Conservation (phyloP, 2,888 invertebrate species). For the Hermodice carunculata region DNA sequence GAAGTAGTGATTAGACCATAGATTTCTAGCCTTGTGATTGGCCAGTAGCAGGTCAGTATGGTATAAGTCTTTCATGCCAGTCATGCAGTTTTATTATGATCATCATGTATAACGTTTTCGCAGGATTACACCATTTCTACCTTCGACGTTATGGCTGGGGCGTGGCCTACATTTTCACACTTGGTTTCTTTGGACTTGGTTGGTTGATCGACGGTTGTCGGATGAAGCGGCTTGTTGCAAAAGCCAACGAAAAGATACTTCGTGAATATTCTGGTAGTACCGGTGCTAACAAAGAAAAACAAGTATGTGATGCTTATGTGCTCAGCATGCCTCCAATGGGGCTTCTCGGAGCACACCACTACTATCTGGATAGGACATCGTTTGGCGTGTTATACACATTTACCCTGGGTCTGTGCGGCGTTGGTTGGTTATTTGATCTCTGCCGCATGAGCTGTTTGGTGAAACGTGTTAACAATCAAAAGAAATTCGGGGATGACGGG, state of each 20-base stretch:
- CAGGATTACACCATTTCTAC: constrained; percentile 43
- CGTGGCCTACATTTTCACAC: constrained; percentile 42
- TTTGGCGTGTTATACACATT: constrained; percentile 25
- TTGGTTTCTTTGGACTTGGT: constrained; percentile 44
- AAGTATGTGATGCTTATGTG: constrained; percentile 8
- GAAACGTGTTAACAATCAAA: not conserved
- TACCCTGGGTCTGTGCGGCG: constrained; percentile 18
- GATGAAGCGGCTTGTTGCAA: constrained; percentile 40
- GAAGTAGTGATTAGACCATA: too few relatives aligned
- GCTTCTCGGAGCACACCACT: constrained; percentile 31
- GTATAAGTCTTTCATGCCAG: too few relatives aligned
- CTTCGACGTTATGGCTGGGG: constrained; percentile 41
- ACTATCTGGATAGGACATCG: constrained; percentile 20
- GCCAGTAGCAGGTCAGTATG: too few relatives aligned
- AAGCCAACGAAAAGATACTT: too few relatives aligned
- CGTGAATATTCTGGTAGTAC: too few relatives aligned
- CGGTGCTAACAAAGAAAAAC: too few relatives aligned
- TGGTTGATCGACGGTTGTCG: constrained; percentile 42
- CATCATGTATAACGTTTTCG: too few relatives aligned
- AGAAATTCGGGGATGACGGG: too few relatives aligned
- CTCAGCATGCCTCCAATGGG: constrained; percentile 13
- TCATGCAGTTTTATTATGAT: too few relatives aligned
- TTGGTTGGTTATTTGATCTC: constrained; percentile 29
- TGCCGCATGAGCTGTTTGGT: constrained; percentile 23
- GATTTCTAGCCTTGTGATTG: too few relatives aligned